A percentile compares a stretch with the other conserved stretches of the same genome.
phyloP scores from a whole-genome alignment of 2,797 vertebrate species.

The Sphenopsis melanotis region DNA sequence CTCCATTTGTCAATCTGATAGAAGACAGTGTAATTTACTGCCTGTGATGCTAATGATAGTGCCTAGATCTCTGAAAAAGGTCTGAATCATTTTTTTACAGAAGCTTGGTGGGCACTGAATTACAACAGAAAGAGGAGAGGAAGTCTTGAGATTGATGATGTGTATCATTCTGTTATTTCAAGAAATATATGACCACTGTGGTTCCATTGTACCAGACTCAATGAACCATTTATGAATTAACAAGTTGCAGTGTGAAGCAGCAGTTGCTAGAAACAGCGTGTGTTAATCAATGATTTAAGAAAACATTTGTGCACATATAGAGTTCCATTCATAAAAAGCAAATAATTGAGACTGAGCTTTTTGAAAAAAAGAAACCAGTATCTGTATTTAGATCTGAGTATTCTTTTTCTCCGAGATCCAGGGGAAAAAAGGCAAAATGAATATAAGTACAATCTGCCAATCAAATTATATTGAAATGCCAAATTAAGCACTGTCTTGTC shows the following conservation, averaged over 20 bases:
- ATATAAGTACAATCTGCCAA: neutral
- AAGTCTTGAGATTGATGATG: neutral
- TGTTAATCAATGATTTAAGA: neutral
- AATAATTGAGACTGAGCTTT: neutral
- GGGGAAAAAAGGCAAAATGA: neutral
- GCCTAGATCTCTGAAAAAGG: neutral
- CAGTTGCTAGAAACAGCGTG: neutral
- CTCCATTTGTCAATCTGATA: slow-evolving; percentile 45
- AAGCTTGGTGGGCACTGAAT: neutral
- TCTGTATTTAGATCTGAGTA: neutral
- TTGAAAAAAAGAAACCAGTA: neutral
- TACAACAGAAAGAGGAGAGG: neutral
- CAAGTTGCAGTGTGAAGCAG: neutral
- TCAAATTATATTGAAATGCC: neutral
- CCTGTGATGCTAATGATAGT: neutral
- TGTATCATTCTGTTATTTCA: neutral
- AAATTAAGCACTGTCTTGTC: neutral
- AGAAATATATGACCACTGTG: neutral
- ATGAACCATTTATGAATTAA: neutral
- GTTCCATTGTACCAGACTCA: neutral
- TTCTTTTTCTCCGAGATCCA: neutral
- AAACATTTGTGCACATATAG: neutral
- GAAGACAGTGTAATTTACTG: slow-evolving; percentile 31
- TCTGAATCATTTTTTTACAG: slow-evolving; percentile 9
- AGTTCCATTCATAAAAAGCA: neutral